A percentile compares a stretch with the other conserved stretches of the same genome.
phyloP scores from a whole-genome alignment of 2,797 vertebrate genomes.

The Bothrops alternatus region DNA sequence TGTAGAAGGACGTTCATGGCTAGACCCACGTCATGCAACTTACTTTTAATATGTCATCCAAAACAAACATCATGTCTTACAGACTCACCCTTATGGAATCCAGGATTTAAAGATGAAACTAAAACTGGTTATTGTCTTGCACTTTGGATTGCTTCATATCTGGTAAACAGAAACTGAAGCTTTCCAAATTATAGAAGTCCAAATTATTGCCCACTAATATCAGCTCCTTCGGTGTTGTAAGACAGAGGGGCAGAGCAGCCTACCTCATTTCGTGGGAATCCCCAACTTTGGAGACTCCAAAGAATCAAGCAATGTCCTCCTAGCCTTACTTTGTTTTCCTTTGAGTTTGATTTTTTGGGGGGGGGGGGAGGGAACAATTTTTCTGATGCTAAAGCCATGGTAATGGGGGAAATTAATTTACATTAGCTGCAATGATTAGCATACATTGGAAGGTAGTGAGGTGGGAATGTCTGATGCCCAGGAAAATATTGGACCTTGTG shows the following conservation, averaged over 20 bases:
- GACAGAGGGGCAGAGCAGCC: neutral
- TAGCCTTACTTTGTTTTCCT: neutral
- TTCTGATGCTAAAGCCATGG: neutral
- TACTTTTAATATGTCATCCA: slow-evolving; percentile 27
- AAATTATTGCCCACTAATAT: neutral
- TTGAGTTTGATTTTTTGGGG: neutral
- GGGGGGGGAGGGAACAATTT: neutral
- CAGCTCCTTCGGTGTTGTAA: neutral
- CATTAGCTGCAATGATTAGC: neutral
- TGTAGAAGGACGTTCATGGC: neutral
- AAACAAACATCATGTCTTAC: slow-evolving; percentile 39
- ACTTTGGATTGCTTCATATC: neutral
- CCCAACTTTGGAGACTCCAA: neutral
- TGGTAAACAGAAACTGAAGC: neutral
- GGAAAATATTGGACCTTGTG: neutral
- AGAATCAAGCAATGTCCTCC: neutral
- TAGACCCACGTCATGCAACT: neutral
- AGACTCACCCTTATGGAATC: neutral
- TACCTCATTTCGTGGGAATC: neutral
- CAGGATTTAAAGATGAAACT: neutral
- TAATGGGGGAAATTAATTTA: neutral
- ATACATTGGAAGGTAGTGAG: neutral
- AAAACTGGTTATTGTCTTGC: neutral
- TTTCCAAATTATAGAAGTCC: neutral
- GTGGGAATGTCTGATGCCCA: neutral